These are phyloP conservation scores for Synergus laeviventris DNA, from an alignment of 2,888 invertebrate species.

Conservation along the genomic window DNA sequence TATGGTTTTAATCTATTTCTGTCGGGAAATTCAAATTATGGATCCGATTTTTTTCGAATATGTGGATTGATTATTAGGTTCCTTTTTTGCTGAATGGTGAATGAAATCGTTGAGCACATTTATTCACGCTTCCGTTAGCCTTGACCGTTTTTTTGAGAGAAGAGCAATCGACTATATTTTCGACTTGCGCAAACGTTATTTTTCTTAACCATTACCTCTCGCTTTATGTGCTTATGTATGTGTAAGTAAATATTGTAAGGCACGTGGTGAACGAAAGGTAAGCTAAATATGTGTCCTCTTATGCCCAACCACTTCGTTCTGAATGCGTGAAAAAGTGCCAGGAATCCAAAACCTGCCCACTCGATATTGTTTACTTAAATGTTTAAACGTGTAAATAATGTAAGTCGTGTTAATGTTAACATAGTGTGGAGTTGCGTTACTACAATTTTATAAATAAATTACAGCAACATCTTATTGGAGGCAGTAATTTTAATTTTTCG, in stretches of 20 bases:
- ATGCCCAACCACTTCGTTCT: conserved; percentile 40
- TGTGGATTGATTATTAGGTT: too few relatives aligned
- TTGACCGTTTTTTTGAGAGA: conserved; percentile 47
- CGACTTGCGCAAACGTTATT: conserved; percentile 64
- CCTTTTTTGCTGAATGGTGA: neutral
- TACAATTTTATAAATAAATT: neutral
- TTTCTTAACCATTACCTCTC: conserved; percentile 62
- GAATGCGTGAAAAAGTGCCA: conserved; percentile 30
- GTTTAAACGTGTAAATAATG: conserved; percentile 36
- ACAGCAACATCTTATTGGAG: too few relatives aligned
- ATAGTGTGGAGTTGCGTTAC: neutral
- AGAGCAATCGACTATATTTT: conserved; percentile 47
- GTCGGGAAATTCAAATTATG: too few relatives aligned
- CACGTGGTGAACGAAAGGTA: conserved; percentile 67
- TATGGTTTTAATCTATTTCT: too few relatives aligned
- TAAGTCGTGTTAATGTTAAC: conserved; percentile 9
- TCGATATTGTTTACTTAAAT: conserved; percentile 31
- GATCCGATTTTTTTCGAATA: too few relatives aligned
- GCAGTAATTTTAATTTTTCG: too few relatives aligned
- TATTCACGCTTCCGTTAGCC: conserved; percentile 44
- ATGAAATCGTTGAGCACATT: neutral
- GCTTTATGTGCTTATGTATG: conserved; percentile 66
- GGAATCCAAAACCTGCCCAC: conserved; percentile 35
- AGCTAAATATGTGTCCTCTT: conserved; percentile 66
- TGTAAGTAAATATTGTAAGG: conserved; percentile 70